Evolutionary conservation across 2,797 vertebrate genomes (phyloP), one percentile per base, ranked within the genome.

Genomic region (Ispidina picta): DNA sequence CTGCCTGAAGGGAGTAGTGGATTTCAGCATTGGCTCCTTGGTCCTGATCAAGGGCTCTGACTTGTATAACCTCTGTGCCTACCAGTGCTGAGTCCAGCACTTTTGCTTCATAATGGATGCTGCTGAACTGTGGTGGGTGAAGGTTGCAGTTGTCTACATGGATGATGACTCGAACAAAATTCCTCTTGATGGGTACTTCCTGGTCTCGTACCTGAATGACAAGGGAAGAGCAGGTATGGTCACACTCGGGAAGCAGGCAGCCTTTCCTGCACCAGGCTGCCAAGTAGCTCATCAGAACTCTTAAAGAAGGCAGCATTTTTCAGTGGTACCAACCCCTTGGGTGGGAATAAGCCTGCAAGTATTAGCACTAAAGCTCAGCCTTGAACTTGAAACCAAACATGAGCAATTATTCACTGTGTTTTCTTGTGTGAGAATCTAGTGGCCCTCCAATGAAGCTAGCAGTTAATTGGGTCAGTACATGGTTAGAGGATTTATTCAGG

Each of bases 171-270:
- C 98, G 98, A 23, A 98, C 98, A 88, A 99, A 99, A 94, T 99
- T 99, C 94, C 98, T 98, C 92, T 99, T 99, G 82, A 99, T 98
- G 25, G 99, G 99, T 37, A 99, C 98, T 94, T 98, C 99, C 94
- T 99, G 99, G 96, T 99, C 99, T 71, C 99, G 98, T 19, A 99
- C 99, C 99, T 99, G 88, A 43, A 59, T 31, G 62, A 33, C 55
- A 91, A 65, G 23, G 46, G 31, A 66, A 25, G 18, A 83, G 22
- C 20, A 68, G 41, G 15, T 21, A 66, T 1, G 6, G 29, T 91
- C 78, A 92, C 51, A 48, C 4, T 39, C 8, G 4, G n/a, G 65
- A 51, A 72, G 13, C 3, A 59, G 31, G 44, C 26, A 72, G 43
- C 10, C 63, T 55, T 66, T 31, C 31, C 51, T 48, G 31, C 5